A percentile compares a stretch with the other conserved stretches of the same genome.
Conservation (phyloP, 1,140 invertebrate genomes). For the Drosophila malerkotliana region DNA sequence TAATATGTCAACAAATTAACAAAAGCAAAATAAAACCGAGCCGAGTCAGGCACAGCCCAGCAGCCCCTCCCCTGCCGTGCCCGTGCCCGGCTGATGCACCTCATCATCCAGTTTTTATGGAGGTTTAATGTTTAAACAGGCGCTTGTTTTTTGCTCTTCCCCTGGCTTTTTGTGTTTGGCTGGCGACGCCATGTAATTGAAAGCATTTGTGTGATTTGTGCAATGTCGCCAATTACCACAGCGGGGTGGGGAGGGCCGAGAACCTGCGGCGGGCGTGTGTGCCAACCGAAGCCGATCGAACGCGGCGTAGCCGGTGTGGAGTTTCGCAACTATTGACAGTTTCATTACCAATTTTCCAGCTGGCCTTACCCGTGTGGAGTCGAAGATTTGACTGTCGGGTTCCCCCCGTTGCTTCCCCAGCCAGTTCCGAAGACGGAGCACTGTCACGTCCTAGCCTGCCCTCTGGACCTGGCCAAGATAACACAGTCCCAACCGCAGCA, state of each 20-base stretch:
- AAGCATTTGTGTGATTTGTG: constrained; percentile 81
- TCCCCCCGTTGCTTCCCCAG: constrained; percentile 8
- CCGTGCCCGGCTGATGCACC: neutral
- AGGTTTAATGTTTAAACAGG: constrained; percentile 70
- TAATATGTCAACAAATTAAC: constrained; percentile 82
- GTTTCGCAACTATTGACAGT: constrained; percentile 70
- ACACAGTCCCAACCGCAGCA: constrained; percentile 9
- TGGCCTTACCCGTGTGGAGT: constrained; percentile 28
- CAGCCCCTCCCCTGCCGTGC: constrained; percentile 2
- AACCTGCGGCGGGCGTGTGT: constrained; percentile 17
- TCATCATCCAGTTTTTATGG: constrained; percentile 34
- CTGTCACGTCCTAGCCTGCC: constrained; percentile 45
- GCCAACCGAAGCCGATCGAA: constrained; percentile 53
- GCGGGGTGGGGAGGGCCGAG: constrained; percentile 5
- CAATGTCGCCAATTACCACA: constrained; percentile 72
- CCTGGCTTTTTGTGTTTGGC: constrained; percentile 32
- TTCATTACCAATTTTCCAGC: constrained; percentile 76
- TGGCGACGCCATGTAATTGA: constrained; percentile 71
- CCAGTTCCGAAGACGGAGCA: neutral
- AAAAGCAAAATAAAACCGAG: constrained; percentile 50
- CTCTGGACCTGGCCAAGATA: constrained; percentile 17
- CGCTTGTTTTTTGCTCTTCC: constrained; percentile 49
- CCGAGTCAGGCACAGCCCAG: constrained; percentile 38
- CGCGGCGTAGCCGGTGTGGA: constrained; percentile 27
- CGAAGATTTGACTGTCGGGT: neutral